These are phyloP conservation scores for Axinella damicornis DNA, from an alignment of 37 sponge, comb jelly and placozoan genomes.

Conservation along the genomic window DNA sequence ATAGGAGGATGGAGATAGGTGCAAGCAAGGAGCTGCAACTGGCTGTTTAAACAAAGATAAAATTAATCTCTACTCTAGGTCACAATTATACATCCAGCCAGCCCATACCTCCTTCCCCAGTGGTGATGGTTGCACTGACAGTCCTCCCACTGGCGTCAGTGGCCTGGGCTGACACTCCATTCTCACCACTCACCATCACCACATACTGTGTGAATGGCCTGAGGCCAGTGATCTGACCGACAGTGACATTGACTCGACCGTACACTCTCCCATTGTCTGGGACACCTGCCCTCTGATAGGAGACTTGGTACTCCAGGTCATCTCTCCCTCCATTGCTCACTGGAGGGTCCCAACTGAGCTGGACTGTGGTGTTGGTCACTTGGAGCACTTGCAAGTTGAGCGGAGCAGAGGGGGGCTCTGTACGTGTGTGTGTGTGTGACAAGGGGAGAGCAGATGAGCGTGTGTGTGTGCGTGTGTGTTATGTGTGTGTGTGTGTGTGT, in stretches of 20 bases:
- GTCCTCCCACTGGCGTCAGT: not conserved
- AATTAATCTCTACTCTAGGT: too few relatives aligned
- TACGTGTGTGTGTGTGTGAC: slow-evolving; percentile 5
- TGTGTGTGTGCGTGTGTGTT: too few relatives aligned
- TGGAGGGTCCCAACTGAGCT: not conserved
- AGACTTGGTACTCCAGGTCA: not conserved
- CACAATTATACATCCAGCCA: too few relatives aligned
- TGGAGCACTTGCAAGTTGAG: not conserved
- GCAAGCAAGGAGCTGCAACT: too few relatives aligned
- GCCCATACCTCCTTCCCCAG: not conserved
- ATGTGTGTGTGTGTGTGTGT: too few relatives aligned
- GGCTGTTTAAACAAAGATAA: too few relatives aligned
- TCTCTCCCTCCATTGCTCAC: not conserved
- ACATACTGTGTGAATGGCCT: not conserved
- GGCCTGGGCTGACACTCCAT: slow-evolving; percentile 13
- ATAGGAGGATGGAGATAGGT: too few relatives aligned
- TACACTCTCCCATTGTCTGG: too few relatives aligned
- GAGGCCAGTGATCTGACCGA: not conserved
- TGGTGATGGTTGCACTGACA: not conserved
- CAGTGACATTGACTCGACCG: too few relatives aligned
- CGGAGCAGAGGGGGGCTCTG: slow-evolving; percentile 12
- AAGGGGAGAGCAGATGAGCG: too few relatives aligned
- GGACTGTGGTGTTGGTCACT: slow-evolving; percentile 19
- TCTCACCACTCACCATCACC: slow-evolving; percentile 4
- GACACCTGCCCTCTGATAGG: not conserved